A percentile compares a stretch with the other conserved stretches of the same genome.
Conservation (phyloP, 2,797 vertebrate species). For the Enteromius argenteus region DNA sequence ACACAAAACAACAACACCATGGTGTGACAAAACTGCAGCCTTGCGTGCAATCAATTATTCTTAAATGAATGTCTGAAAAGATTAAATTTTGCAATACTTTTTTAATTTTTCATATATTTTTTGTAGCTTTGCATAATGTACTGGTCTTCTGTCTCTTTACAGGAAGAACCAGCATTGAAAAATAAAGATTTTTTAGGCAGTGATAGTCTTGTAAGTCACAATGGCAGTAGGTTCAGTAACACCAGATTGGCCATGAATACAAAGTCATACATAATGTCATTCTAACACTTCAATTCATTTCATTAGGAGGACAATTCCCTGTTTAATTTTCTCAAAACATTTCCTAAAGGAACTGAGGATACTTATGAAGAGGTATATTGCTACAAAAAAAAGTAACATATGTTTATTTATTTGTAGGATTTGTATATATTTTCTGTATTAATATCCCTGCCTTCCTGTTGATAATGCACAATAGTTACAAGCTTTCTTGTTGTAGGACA, state of each 20-base stretch:
- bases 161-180: conserved; percentile 8
- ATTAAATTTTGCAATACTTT: neutral
- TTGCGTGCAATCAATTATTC: neutral
- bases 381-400: neutral
- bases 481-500: conserved; percentile 27
- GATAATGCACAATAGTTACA: neutral
- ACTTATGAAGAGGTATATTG: conserved; percentile 5
- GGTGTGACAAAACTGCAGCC: conserved; percentile 9
- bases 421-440: neutral
- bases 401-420: neutral
- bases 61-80: neutral
- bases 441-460: neutral
- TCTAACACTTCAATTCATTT: neutral
- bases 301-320: neutral
- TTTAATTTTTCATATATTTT: neutral
- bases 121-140: neutral
- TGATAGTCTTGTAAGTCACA: neutral
- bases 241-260: neutral
- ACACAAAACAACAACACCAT: conserved; percentile 19
- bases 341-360: neutral
- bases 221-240: neutral
- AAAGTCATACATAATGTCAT: neutral
- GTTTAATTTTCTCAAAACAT: conserved; percentile 17
- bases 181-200: neutral
- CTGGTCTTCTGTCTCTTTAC: neutral